Conservation (phyloP, 2,113 vertebrate species). For the Clupea harengus region DNA sequence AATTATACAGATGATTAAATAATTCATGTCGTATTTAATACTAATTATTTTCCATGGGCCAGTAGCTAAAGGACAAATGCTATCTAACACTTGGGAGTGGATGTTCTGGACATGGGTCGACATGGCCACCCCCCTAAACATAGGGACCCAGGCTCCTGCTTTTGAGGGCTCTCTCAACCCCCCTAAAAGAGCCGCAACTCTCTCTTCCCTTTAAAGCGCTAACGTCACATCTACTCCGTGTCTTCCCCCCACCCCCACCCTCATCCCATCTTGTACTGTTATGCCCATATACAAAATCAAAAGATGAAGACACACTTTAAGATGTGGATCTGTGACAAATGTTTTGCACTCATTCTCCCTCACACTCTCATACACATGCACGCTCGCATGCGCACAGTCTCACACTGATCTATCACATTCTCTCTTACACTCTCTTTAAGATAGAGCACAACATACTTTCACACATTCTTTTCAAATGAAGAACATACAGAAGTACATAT, state of each 20-base stretch:
- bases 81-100: slow-evolving; percentile 6
- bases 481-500: not conserved
- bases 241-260: slow-evolving; percentile 6
- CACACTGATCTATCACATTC: slow-evolving; percentile 28
- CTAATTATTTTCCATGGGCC: not conserved
- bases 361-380: slow-evolving; percentile 25
- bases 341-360: slow-evolving; percentile 32
- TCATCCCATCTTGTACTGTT: not conserved
- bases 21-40: not conserved
- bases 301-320: slow-evolving; percentile 28
- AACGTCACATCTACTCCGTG: slow-evolving; percentile 25
- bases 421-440: not conserved
- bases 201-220: slow-evolving; percentile 44
- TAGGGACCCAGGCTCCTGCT: not conserved
- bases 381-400: slow-evolving; percentile 30
- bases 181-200: not conserved
- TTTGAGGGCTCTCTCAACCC: not conserved
- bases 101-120: not conserved
- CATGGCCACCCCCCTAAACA: not conserved
- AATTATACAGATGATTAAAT: slow-evolving; percentile 32
- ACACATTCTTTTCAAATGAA: not conserved
- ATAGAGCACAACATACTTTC: slow-evolving; percentile 3
- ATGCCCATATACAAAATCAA: slow-evolving; percentile 39
- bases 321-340: not conserved
- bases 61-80: not conserved